phyloP scores from a whole-genome alignment of 2,113 vertebrate genomes.

The Epinephelus moara region DNA sequence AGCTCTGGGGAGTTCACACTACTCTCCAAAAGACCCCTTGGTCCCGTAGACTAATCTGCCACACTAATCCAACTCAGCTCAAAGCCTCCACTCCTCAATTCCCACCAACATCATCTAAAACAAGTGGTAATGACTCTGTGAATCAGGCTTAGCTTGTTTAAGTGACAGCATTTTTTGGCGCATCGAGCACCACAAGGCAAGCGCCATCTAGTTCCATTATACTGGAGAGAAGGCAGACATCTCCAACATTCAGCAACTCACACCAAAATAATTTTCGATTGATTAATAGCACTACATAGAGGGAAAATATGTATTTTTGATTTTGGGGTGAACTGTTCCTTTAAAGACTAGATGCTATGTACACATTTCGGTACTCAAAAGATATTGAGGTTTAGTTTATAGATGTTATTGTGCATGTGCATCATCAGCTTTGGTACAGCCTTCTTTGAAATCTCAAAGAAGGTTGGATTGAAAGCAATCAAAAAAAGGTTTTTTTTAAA shows the following conservation, averaged over 20 bases:
- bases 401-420: background rate
- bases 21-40: conserved; percentile 74
- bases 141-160: conserved; percentile 18
- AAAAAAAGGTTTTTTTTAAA: background rate
- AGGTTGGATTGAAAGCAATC: background rate
- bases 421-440: background rate
- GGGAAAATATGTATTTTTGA: too few species aligned
- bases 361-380: background rate
- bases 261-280: too few species aligned
- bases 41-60: conserved; percentile 72
- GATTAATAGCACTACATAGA: too few species aligned
- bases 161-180: conserved; percentile 1
- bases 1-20: conserved; percentile 87
- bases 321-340: too few species aligned
- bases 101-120: conserved; percentile 38
- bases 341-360: too few species aligned
- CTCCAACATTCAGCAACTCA: too few species aligned
- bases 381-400: too few species aligned
- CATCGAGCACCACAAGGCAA: too few species aligned
- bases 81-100: conserved; percentile 58
- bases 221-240: too few species aligned
- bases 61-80: conserved; percentile 62
- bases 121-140: conserved; percentile 49
- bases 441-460: background rate
- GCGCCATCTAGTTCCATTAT: too few species aligned